Evolutionary conservation across 2,888 invertebrate species (phyloP), one percentile per base, ranked within the genome.

Genomic region (Linnaemya vulpina): DNA sequence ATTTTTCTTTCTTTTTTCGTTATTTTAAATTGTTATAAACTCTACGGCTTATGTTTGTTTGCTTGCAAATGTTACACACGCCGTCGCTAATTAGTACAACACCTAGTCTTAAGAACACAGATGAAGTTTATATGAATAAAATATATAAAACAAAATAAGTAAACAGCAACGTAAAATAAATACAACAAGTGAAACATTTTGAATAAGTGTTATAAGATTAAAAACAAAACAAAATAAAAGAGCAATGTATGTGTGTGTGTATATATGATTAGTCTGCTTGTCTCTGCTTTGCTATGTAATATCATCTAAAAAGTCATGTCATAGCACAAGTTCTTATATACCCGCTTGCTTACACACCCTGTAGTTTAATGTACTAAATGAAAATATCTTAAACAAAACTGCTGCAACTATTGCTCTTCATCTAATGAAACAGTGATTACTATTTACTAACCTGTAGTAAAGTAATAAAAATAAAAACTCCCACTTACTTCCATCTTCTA

Each of bases 161-260:
- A 46, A 63, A 53, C 53, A 63, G n/a, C 62, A 74, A 22, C 58
- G 68, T 53, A 22, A 60, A 65, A 60, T 43, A 17, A 65, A 73
- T 20, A 53, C 62, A 51, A 51, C 22, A 22, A 76, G 35, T 74
- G 49, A 55, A 84, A 81, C 73, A 63, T 55, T 68, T 77, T 73
- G 74, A 84, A 84, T 46, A 84, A 73, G 77, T 68, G 68, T 81
- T 84, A 81, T 77, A 71, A 84, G 77, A 84, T 84, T 81, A 81
- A 84, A 84, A 80, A 62, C 67, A 80, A 58, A 62, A 67, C 5
- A 79, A 67, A 20, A 70, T 11, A 35, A 46, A 63, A 73, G n/a
- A 46, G 17, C n/a, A 74, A 22, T 51, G 25, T 30, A 51, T 68
- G 40, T 38, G 25, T 51, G 4, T 62, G 30, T 46, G 25, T 63